Percentiles rank a stretch among this genome's conserved stretches.
phyloP scores from a whole-genome alignment of 1,140 invertebrate species.

The Pseudomyrmex concolor region DNA sequence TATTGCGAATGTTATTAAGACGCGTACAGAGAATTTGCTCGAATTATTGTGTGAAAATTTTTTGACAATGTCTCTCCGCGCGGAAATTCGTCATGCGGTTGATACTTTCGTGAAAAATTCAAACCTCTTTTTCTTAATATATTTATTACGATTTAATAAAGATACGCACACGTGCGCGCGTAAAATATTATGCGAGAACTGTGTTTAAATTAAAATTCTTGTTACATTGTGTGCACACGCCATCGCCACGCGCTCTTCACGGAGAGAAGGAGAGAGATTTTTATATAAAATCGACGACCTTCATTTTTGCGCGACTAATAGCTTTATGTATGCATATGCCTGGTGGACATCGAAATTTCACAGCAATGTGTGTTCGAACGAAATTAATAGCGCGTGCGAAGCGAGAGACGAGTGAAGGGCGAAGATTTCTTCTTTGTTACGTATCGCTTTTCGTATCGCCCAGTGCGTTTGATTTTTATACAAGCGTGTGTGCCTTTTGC shows the following conservation, averaged over 20 bases:
- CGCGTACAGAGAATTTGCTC: background rate
- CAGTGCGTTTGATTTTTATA: slow-evolving; percentile 45
- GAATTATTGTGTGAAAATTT: slow-evolving; percentile 14
- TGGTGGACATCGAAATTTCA: background rate
- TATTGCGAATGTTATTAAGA: background rate
- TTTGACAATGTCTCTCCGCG: background rate
- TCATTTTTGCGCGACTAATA: too few relatives aligned
- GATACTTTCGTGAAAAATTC: background rate
- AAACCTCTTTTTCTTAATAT: background rate
- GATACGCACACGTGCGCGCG: background rate
- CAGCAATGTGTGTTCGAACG: background rate
- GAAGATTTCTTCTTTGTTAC: slow-evolving; percentile 44
- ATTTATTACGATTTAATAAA: slow-evolving; percentile 16
- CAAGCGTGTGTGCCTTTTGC: slow-evolving; percentile 3
- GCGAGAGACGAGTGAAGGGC: background rate
- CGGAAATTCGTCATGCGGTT: too few relatives aligned
- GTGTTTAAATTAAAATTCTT: slow-evolving; percentile 32
- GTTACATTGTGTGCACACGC: background rate
- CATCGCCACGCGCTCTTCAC: too few relatives aligned
- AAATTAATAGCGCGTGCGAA: slow-evolving; percentile 23
- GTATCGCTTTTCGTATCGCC: background rate
- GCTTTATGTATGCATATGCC: too few relatives aligned
- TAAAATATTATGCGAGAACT: too few relatives aligned
- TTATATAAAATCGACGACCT: too few relatives aligned
- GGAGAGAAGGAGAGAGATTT: too few relatives aligned